Conservation (phyloP, 2,888 invertebrate species). For the Lamellibrachia satsuma region DNA sequence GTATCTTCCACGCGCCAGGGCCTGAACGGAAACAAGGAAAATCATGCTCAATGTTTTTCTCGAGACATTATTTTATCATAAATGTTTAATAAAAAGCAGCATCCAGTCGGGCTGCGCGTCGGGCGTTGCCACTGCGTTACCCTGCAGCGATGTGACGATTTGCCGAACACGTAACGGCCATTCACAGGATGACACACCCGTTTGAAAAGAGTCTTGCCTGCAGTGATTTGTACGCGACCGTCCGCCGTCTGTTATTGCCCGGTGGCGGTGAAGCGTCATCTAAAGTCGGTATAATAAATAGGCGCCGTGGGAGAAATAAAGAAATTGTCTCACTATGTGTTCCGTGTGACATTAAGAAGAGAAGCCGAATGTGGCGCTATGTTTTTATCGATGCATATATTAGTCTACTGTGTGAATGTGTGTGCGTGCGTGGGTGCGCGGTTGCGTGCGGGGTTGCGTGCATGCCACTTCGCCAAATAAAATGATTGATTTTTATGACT, state of each 20-base stretch:
- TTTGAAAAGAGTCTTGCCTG: background rate
- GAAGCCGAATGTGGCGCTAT: background rate
- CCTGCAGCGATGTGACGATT: background rate
- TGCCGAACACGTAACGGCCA: background rate
- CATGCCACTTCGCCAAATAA: background rate
- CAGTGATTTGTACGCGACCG: background rate
- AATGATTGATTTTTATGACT: background rate
- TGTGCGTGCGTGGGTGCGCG: background rate
- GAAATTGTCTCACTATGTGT: background rate
- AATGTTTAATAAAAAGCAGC: background rate
- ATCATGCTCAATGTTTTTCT: background rate
- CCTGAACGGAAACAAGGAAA: background rate
- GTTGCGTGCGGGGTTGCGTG: background rate
- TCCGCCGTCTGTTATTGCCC: background rate
- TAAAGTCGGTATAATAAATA: background rate
- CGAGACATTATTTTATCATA: background rate
- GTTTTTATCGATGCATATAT: background rate
- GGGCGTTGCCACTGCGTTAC: background rate
- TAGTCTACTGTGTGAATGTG: background rate
- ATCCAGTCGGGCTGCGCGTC: background rate
- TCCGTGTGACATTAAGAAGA: background rate
- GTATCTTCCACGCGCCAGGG: background rate
- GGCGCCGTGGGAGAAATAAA: background rate
- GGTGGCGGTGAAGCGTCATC: background rate
- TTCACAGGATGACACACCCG: background rate